Conservation (phyloP, 1,140 invertebrate species). For the Sitobion miscanthi region DNA sequence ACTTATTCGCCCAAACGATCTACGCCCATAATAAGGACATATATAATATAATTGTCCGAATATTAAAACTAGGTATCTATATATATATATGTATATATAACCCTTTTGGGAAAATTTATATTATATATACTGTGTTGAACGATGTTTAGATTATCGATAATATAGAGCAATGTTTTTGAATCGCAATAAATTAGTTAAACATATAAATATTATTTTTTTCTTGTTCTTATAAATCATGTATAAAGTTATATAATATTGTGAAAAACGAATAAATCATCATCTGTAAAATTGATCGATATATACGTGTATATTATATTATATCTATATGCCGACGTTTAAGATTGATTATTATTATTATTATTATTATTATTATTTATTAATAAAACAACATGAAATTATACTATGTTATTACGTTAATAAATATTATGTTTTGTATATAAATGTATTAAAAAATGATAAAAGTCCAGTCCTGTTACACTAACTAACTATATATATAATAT, state of each 20-base stretch:
- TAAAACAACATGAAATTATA: background rate
- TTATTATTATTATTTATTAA: background rate
- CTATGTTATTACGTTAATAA: background rate
- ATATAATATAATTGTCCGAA: background rate
- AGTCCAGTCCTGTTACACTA: background rate
- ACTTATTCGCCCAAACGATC: background rate
- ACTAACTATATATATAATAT: background rate
- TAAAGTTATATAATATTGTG: conserved; percentile 5
- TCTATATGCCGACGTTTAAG: background rate
- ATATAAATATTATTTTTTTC: background rate
- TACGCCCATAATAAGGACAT: background rate
- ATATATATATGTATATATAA: background rate
- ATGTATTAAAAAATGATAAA: background rate
- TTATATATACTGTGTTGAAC: background rate
- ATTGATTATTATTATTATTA: background rate
- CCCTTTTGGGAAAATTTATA: background rate
- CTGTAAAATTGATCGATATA: background rate
- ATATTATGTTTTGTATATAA: background rate
- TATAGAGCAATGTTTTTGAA: background rate
- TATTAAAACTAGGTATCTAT: background rate
- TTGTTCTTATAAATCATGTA: background rate
- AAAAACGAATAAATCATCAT: background rate
- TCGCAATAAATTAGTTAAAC: background rate
- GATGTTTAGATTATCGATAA: background rate
- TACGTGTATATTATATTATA: background rate